These are phyloP conservation scores for Neodon shergylaensis DNA, from an alignment of 2,113 vertebrate species.

Conservation along the genomic window DNA sequence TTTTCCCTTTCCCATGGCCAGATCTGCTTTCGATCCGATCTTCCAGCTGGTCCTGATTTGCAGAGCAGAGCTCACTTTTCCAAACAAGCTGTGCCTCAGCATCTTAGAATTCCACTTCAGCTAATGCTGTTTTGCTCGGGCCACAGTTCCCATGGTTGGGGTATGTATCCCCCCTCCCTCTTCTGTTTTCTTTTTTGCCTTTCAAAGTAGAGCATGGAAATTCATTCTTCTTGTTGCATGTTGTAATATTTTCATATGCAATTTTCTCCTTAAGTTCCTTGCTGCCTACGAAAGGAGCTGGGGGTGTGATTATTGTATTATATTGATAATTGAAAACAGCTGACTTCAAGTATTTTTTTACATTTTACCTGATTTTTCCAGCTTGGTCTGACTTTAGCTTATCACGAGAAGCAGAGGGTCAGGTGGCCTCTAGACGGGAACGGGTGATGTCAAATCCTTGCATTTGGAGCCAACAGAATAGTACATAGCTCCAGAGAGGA, in stretches of 20 bases:
- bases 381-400: constrained; percentile 67
- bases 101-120: constrained; percentile 62
- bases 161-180: background rate
- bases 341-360: constrained; percentile 73
- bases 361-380: constrained; percentile 73
- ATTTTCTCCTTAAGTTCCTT: constrained; percentile 76
- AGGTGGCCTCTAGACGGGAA: background rate
- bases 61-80: constrained; percentile 65
- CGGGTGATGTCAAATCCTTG: constrained; percentile 3
- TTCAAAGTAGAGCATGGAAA: constrained; percentile 48
- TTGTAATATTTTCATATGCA: constrained; percentile 71
- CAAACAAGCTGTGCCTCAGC: constrained; percentile 49
- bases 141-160: background rate
- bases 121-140: background rate
- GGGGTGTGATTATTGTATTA: constrained; percentile 69
- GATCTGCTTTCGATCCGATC: constrained; percentile 65
- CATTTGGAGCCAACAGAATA: constrained; percentile 2
- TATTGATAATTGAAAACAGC: constrained; percentile 75
- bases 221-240: constrained; percentile 52
- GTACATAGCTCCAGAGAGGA: background rate
- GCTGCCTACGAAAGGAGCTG: constrained; percentile 63
- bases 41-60: constrained; percentile 78
- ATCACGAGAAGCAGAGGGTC: constrained; percentile 44
- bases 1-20: constrained; percentile 63
- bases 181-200: background rate